Evolutionary conservation across 2,797 vertebrate genomes (phyloP).

Genomic region (Allobates femoralis): DNA sequence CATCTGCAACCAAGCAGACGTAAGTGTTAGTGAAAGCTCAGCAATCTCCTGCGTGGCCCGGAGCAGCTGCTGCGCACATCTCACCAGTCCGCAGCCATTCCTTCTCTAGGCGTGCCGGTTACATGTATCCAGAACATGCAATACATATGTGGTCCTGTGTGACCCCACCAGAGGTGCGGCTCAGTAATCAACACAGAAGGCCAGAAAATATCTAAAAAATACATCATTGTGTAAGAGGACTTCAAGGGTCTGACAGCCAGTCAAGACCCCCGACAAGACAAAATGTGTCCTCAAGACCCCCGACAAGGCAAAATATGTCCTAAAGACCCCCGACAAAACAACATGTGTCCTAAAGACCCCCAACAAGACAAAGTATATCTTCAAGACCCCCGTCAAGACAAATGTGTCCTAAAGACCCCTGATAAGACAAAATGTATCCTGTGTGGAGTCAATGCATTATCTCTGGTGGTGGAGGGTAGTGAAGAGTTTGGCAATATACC

Average conservation of each 20-base stretch:
- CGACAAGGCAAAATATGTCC: too few species aligned
- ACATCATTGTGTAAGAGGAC: neutral
- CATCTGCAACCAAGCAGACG: conserved; percentile 38
- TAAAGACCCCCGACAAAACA: too few species aligned
- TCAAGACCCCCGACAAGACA: too few species aligned
- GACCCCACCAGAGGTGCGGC: neutral
- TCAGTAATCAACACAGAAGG: neutral
- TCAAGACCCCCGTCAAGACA: too few species aligned
- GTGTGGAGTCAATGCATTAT: too few species aligned
- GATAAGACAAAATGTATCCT: too few species aligned
- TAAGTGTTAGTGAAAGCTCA: conserved; percentile 27
- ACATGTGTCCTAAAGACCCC: too few species aligned
- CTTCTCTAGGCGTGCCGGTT: neutral
- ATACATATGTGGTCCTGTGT: neutral
- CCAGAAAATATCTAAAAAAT: neutral
- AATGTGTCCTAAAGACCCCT: too few species aligned
- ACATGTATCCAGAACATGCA: neutral
- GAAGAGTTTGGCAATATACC: neutral
- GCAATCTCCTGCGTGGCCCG: conserved; percentile 8
- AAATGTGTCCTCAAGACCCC: too few species aligned
- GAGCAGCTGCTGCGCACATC: neutral
- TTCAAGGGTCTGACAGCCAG: neutral
- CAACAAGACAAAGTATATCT: too few species aligned
- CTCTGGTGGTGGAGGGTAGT: neutral
- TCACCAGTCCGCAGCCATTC: neutral